These are phyloP conservation scores for Ophiodon elongatus DNA, from an alignment of 2,113 vertebrate genomes.

Conservation along the genomic window DNA sequence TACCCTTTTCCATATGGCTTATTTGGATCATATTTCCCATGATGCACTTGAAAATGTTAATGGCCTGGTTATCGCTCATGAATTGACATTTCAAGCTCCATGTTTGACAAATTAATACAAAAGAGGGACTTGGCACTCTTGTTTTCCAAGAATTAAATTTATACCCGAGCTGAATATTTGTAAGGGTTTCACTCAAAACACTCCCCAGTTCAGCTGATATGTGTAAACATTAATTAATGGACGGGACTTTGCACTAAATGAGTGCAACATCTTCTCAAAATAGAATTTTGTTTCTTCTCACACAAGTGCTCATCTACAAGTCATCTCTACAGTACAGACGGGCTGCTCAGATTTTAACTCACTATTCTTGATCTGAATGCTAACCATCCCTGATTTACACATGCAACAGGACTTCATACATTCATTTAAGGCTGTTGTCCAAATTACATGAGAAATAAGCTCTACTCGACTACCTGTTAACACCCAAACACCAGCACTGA, in stretches of 20 bases:
- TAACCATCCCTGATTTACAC: not conserved
- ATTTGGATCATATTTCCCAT: slow-evolving; percentile 3
- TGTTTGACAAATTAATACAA: not conserved
- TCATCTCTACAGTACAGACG: not conserved
- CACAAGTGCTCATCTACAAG: not conserved
- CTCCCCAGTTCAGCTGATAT: not conserved
- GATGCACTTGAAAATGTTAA: slow-evolving; percentile 19
- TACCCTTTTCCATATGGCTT: not conserved
- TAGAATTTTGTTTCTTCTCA: not conserved
- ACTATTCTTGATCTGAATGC: not conserved
- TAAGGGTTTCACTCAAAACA: not conserved
- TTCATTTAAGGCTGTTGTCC: not conserved
- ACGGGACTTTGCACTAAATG: not conserved
- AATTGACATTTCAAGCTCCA: not conserved
- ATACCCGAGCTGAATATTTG: not conserved
- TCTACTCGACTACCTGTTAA: not conserved
- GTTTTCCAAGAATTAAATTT: not conserved
- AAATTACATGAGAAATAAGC: not conserved
- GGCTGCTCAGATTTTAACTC: not conserved
- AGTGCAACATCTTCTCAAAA: not conserved
- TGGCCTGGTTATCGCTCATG: not conserved
- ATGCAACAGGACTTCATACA: not conserved
- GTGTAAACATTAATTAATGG: not conserved
- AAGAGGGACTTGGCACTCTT: not conserved
- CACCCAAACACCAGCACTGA: slow-evolving; percentile 15